Evolutionary conservation across 92 coral and sea anemone genomes (phyloP), one percentile per base, ranked within the genome.

Genomic region (Pocillopora grandis): DNA sequence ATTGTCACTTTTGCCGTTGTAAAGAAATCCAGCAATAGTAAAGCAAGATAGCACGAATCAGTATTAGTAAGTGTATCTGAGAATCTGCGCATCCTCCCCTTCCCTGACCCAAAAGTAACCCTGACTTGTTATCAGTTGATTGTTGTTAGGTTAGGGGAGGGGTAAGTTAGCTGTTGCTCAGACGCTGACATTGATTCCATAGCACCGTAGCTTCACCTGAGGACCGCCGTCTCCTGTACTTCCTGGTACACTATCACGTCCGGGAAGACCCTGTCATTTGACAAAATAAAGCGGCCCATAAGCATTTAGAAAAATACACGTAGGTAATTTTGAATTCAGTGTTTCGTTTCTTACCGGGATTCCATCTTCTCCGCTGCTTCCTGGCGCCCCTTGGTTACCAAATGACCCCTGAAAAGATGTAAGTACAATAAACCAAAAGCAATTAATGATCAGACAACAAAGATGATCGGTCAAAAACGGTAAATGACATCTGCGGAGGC

Each of bases 211-310:
- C 9, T 61, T 82, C 17, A 82, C 86, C 79, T 72, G 86, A 17
- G 48, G 18, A 62, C 86, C 86, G 20, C 70, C 36, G 15, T 37
- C 71, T 73, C 86, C 86, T 21, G 62, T 82, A 10, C 71, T 17
- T 0, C 86, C 86, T 21, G 79, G 2, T 16, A 62, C 10, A 36
- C 79, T 79, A 52, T 82, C 77, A 35, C 37, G 48, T 33, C 86
- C 86, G 9, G 17, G 57, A 65, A 57, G 71, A 37, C 86, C 86
- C 86, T 82, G 72, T 72, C 71, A 15, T 23, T 42, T 72, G 71
- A 60, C 69, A 81, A 17, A 58, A 16, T 42, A 18, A 36, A 59
- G 15, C 7, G 36, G n/a, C 55, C 61, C 71, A 72, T 61, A 17
- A 82, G 33, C 17, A 17, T 15, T 5, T 55, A 15, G 49, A 17